Percentiles rank a stretch among this genome's conserved stretches.
Conservation (phyloP, 1,140 invertebrate species). For the Magallana angulata region DNA sequence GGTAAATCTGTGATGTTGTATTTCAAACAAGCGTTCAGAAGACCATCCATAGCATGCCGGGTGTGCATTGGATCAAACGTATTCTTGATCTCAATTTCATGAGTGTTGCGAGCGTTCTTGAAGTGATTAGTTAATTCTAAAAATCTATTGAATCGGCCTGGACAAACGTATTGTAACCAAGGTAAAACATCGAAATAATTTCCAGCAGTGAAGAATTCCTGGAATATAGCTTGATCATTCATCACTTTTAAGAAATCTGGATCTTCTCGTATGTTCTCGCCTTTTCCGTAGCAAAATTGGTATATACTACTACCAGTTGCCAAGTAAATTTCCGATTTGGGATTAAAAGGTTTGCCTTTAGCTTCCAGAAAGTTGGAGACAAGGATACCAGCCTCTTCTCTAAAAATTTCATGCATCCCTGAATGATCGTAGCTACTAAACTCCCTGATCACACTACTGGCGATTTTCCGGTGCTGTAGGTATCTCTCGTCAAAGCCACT, state of each 20-base stretch:
- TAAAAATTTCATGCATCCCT: conserved; percentile 51
- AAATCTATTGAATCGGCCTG: conserved; percentile 28
- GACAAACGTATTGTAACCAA: conserved; percentile 51
- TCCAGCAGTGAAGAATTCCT: conserved; percentile 51
- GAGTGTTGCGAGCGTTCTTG: neutral
- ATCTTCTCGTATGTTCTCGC: conserved; percentile 53
- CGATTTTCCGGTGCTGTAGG: conserved; percentile 57
- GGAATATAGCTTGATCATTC: conserved; percentile 42
- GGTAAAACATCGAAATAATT: conserved; percentile 61
- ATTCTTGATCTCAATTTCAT: neutral
- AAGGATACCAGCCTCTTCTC: conserved; percentile 49
- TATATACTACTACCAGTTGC: conserved; percentile 60
- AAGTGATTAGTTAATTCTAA: conserved; percentile 30
- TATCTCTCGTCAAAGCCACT: conserved; percentile 46
- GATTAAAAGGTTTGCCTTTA: conserved; percentile 53
- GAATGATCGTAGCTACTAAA: conserved; percentile 48
- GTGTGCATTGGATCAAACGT: conserved; percentile 15
- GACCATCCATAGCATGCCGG: conserved; percentile 45
- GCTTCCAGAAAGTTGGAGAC: conserved; percentile 42
- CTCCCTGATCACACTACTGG: conserved; percentile 48
- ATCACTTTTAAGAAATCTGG: conserved; percentile 49
- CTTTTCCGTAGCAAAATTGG: conserved; percentile 58
- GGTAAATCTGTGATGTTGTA: neutral
- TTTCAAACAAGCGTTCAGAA: conserved; percentile 30
- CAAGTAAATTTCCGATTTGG: conserved; percentile 38